These are phyloP conservation scores for Sphenodon punctatus DNA, from an alignment of 2,797 vertebrate species.

Conservation along the genomic window DNA sequence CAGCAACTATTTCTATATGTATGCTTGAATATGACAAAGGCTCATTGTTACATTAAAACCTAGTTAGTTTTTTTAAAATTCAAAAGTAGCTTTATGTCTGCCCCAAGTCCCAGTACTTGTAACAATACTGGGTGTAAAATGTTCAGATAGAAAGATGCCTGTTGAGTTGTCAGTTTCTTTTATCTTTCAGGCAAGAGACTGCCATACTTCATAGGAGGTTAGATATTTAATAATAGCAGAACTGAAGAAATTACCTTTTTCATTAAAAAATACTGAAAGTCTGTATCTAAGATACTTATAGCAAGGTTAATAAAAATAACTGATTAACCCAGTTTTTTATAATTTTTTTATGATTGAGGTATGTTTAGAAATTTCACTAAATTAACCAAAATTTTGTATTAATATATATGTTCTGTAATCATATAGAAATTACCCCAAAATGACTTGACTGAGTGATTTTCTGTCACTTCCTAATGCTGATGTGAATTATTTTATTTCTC, in stretches of 20 bases:
- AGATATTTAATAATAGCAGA: too few relatives aligned
- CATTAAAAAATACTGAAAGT: not conserved
- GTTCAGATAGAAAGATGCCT: not conserved
- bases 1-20: not conserved
- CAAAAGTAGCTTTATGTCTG: too few relatives aligned
- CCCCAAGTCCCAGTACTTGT: too few relatives aligned
- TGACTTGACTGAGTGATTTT: not conserved
- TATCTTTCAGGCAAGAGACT: not conserved
- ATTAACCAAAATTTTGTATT: not conserved
- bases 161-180: not conserved
- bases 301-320: not conserved
- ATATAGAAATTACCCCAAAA: not conserved
- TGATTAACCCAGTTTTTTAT: not conserved
- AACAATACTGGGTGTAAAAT: too few relatives aligned
- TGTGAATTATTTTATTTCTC: not conserved
- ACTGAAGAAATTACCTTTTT: not conserved
- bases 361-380: not conserved
- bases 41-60: too few relatives aligned
- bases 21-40: not conserved
- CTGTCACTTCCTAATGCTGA: not conserved
- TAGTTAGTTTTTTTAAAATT: too few relatives aligned
- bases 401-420: too few relatives aligned
- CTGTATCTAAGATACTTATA: not conserved
- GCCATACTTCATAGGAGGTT: not conserved
- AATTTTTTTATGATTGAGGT: not conserved